These are phyloP conservation scores for Ernsta delagoae DNA, from an alignment of 2,888 invertebrate species.

Conservation along the genomic window DNA sequence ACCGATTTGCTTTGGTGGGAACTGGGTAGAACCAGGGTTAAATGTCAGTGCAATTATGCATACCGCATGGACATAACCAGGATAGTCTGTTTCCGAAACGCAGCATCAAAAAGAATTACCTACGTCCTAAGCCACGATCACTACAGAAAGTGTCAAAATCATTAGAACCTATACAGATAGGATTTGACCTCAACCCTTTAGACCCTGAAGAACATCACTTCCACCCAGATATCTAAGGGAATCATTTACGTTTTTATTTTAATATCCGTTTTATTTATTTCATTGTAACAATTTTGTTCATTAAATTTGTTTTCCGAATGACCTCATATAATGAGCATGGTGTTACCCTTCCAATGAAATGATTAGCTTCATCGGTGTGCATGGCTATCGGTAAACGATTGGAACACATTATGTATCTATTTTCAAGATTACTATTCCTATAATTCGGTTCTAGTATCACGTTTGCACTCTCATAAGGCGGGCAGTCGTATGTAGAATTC, in stretches of 20 bases:
- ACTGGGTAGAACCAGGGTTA: too few relatives aligned
- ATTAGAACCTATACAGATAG: conserved; percentile 19
- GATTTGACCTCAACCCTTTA: conserved; percentile 20
- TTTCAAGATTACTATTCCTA: conserved; percentile 61
- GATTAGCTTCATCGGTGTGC: conserved; percentile 75
- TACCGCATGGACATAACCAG: background rate
- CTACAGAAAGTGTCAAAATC: conserved; percentile 21
- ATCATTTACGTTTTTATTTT: conserved; percentile 42
- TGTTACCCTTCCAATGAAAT: conserved; percentile 54
- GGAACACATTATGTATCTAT: conserved; percentile 51
- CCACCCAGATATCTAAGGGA: conserved; percentile 43
- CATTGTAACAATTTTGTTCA: conserved; percentile 53
- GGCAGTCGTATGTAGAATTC: conserved; percentile 61
- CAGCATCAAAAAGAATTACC: background rate
- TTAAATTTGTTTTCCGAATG: conserved; percentile 57
- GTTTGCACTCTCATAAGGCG: conserved; percentile 73
- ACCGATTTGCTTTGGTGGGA: too few relatives aligned
- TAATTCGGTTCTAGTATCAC: conserved; percentile 58
- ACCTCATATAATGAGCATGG: conserved; percentile 82
- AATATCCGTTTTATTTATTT: conserved; percentile 53
- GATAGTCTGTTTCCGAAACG: conserved; percentile 3
- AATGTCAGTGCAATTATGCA: background rate
- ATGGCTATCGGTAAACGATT: conserved; percentile 71
- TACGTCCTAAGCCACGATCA: conserved; percentile 14
- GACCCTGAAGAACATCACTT: conserved; percentile 44